A percentile compares a stretch with the other conserved stretches of the same genome.
These are phyloP conservation scores for Poicephalus gulielmi DNA, from an alignment of 2,113 vertebrate species.

Conservation along the genomic window DNA sequence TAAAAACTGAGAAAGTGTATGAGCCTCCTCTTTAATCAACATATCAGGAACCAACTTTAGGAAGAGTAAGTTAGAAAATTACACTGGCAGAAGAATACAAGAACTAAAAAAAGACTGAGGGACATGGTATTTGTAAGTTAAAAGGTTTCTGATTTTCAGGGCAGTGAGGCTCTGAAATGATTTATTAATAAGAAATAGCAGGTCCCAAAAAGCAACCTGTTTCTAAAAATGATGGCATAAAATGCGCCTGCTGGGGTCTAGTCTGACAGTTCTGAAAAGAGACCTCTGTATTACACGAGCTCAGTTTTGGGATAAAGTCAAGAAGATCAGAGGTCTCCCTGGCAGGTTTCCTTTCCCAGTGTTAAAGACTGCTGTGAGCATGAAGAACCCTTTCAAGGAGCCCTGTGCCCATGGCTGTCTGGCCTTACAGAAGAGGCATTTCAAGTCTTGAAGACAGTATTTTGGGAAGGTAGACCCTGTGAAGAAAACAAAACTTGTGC, in stretches of 20 bases:
- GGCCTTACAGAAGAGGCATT: background rate
- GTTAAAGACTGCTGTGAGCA: background rate
- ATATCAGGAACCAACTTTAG: background rate
- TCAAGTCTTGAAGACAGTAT: background rate
- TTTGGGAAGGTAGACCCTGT: background rate
- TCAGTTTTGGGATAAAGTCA: background rate
- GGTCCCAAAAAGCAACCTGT: background rate
- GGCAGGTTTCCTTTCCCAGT: background rate
- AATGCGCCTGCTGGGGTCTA: background rate
- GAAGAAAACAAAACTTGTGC: background rate
- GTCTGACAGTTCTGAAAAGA: background rate
- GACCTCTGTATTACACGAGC: background rate
- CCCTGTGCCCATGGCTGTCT: background rate
- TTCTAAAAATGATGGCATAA: background rate
- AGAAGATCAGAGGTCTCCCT: background rate
- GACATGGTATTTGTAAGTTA: accelerated
- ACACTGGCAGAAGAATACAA: background rate
- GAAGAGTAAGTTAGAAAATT: background rate
- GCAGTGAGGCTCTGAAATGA: background rate
- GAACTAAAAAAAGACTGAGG: background rate
- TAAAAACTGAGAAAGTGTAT: background rate
- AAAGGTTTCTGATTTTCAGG: background rate
- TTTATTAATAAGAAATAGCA: background rate
- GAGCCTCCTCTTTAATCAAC: background rate
- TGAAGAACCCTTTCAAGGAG: background rate